phyloP scores from a whole-genome alignment of 2,113 vertebrate genomes.

The Brachypteracias leptosomus region DNA sequence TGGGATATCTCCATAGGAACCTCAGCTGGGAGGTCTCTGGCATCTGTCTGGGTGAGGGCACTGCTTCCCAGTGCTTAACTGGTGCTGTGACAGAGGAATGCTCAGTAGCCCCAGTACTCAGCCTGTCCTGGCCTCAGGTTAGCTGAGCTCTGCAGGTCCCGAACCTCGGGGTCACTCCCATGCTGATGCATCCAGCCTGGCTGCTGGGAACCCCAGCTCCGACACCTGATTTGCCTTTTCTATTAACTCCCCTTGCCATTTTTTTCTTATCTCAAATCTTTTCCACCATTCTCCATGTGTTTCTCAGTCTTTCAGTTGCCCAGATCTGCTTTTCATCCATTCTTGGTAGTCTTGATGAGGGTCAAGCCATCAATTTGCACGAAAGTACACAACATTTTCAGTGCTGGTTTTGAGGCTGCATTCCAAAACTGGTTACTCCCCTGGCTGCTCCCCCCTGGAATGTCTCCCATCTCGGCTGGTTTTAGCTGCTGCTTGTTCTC shows the following conservation, averaged over 20 bases:
- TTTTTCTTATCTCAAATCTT: background rate
- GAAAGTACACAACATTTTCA: background rate
- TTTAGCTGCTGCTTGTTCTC: background rate
- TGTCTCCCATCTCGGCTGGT: background rate
- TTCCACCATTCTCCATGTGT: background rate
- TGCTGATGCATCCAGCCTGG: background rate
- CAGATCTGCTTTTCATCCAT: background rate
- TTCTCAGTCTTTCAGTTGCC: background rate
- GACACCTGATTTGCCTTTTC: background rate
- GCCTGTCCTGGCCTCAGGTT: background rate
- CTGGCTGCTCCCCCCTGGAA: background rate
- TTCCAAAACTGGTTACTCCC: background rate
- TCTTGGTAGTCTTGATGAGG: background rate
- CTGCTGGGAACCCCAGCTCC: background rate
- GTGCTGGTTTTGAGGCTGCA: background rate
- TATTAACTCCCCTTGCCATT: background rate
- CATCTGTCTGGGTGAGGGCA: background rate
- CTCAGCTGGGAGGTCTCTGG: fast-evolving
- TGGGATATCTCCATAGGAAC: background rate
- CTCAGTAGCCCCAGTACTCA: background rate
- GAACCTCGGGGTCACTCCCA: background rate
- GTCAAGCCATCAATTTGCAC: background rate
- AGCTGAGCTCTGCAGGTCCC: background rate
- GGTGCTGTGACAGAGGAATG: background rate
- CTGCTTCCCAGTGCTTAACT: background rate